Base-by-base conservation (phyloP, 2,113 vertebrate genomes). In the Mesitornis unicolor region DNA sequence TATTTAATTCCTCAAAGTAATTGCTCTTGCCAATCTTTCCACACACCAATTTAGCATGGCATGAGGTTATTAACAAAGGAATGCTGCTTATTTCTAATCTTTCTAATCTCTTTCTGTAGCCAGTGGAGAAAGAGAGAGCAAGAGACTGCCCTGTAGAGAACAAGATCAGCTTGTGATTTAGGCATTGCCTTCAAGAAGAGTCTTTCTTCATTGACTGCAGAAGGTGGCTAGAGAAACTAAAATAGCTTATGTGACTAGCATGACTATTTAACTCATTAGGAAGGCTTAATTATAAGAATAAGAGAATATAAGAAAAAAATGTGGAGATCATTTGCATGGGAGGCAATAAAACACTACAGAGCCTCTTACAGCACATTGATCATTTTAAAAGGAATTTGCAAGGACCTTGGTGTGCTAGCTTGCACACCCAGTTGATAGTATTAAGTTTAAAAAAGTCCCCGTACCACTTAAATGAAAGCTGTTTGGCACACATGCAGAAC, bases 231-330 rank as follows among this genome's bases (percentile, higher is more conserved):
- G 19, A 74, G 42, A 81, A 89, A 70, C 36, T 57, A 70, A 94
- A 94, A 91, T 70, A 94, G 50, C 45, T 69, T 31, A 13, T 81
- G n/a, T 74, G 42, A 61, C 71, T 89, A 89, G 80, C 29, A 50
- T 91, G 68, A 42, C 54, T 89, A 75, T 87, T 59, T 60, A 75
- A 75, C 65, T 95, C 80, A 95, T 92, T 91, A 96, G 36, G 85
- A 80, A 84, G 48, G 11, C 80, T 87, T 95, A 95, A 88, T 94
- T 95, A 91, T 89, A 92, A n/a, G n/a, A n/a, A n/a, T n/a, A n/a
- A n/a, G n/a, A n/a, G n/a, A n/a, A n/a, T n/a, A n/a, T n/a, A n/a
- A n/a, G 59, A 91, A 76, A 33, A 90, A 92, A 90, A 88, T 6
- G 6, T 43, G 54, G 71, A 64, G 45, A 60, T 83, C 18, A 16